Conservation (phyloP, 1,140 invertebrate genomes). For the Drosophila truncata region DNA sequence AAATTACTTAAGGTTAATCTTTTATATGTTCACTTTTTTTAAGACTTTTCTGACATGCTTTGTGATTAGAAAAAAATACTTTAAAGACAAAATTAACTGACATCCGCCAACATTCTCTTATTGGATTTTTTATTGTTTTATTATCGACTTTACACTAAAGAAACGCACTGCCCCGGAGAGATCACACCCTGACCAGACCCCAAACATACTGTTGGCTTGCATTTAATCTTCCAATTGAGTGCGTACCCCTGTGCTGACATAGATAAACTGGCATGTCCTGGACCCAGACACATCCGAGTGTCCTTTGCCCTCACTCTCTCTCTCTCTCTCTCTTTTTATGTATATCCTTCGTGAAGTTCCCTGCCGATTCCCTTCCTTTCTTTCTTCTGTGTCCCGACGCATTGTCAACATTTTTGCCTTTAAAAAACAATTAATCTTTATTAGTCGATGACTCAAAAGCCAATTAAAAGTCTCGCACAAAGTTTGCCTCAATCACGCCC, state of each 20-base stretch:
- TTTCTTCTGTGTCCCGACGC: slow-evolving; percentile 6
- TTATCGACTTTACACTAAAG: too few species aligned
- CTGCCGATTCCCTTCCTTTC: not conserved
- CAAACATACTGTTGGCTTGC: slow-evolving; percentile 50
- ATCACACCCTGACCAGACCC: slow-evolving; percentile 27
- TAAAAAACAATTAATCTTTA: slow-evolving; percentile 84
- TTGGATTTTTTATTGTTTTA: too few species aligned
- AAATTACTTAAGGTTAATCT: too few species aligned
- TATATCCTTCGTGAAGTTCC: slow-evolving; percentile 5
- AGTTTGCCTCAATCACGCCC: slow-evolving; percentile 69
- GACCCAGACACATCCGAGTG: slow-evolving; percentile 36
- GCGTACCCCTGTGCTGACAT: slow-evolving; percentile 76
- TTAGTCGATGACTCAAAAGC: slow-evolving; percentile 82
- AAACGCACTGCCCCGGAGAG: slow-evolving; percentile 22
- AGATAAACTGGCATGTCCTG: slow-evolving; percentile 78
- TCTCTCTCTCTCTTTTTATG: too few species aligned
- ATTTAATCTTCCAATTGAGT: slow-evolving; percentile 84
- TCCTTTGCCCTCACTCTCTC: slow-evolving; percentile 26
- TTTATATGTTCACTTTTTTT: too few species aligned
- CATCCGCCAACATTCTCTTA: too few species aligned
- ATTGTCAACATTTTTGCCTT: slow-evolving; percentile 76
- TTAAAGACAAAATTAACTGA: too few species aligned
- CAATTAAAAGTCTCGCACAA: slow-evolving; percentile 78
- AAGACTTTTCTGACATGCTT: too few species aligned
- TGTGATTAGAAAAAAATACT: too few species aligned